phyloP scores from a whole-genome alignment of 2,797 vertebrate genomes.

The Botia almorhae region DNA sequence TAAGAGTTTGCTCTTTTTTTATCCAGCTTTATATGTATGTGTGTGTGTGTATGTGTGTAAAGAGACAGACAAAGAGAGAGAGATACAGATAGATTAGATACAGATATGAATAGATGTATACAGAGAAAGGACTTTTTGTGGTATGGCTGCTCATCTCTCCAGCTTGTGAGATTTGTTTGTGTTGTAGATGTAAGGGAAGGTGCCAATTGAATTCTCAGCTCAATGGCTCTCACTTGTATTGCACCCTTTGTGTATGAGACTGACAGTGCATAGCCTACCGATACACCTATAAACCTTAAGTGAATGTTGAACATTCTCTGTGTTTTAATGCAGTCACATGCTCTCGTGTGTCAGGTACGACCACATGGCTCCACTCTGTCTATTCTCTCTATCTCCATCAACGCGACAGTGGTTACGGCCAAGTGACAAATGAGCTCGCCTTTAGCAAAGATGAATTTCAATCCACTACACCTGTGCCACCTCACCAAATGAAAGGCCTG shows the following conservation, averaged over 20 bases:
- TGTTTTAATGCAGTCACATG: slow-evolving; percentile 50
- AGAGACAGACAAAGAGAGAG: background rate
- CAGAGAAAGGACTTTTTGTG: background rate
- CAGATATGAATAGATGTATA: too few species aligned
- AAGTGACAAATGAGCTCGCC: slow-evolving; percentile 82
- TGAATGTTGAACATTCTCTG: slow-evolving; percentile 24
- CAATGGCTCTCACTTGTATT: slow-evolving; percentile 33
- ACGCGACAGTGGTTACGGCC: slow-evolving; percentile 71
- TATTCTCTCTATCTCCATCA: slow-evolving; percentile 69
- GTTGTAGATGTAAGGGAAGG: slow-evolving; percentile 38
- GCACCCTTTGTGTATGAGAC: slow-evolving; percentile 28
- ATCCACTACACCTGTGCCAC: slow-evolving; percentile 83
- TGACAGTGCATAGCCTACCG: slow-evolving; percentile 29
- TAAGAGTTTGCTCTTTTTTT: slow-evolving; percentile 10
- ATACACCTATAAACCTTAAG: slow-evolving; percentile 20
- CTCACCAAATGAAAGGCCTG: slow-evolving; percentile 82
- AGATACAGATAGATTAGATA: background rate
- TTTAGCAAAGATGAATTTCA: slow-evolving; percentile 82
- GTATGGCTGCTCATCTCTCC: background rate
- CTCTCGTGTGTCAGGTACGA: slow-evolving; percentile 5
- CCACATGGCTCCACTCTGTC: slow-evolving; percentile 55
- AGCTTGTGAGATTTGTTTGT: slow-evolving; percentile 25
- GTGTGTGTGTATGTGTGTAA: too few species aligned
- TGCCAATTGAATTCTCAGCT: slow-evolving; percentile 42
- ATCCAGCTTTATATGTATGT: too few species aligned